phyloP scores from a whole-genome alignment of 1,140 invertebrate species.

The Lepidurus packardi region DNA sequence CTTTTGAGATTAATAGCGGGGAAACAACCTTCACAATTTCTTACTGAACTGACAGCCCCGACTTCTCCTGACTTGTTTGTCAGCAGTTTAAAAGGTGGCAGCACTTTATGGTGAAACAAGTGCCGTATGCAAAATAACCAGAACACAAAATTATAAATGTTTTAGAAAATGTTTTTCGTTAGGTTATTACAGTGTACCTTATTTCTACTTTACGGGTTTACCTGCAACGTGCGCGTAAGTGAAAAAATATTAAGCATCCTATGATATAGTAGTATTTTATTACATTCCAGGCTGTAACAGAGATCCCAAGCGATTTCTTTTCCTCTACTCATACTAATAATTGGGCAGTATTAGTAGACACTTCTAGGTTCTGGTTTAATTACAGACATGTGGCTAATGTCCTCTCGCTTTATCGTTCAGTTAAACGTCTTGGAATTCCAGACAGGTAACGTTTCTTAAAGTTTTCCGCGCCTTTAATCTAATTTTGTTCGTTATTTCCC shows the following conservation, averaged over 20 bases:
- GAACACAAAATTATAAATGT: no score
- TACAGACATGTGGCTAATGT: conserved; percentile 99
- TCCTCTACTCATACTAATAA: conserved; percentile 79
- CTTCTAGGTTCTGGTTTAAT: conserved; percentile 99
- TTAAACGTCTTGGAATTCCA: conserved; percentile 94
- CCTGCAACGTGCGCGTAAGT: no score
- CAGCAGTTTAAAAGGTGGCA: not conserved
- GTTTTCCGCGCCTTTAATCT: conserved; percentile 24
- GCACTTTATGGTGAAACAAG: not conserved
- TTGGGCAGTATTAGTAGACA: conserved; percentile 98
- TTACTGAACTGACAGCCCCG: no score
- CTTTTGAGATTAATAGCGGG: no score
- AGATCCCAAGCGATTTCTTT: not conserved
- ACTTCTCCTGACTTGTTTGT: not conserved
- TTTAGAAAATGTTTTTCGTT: no score
- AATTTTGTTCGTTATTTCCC: not conserved
- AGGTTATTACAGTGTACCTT: no score
- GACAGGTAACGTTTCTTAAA: conserved; percentile 56
- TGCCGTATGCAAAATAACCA: not conserved
- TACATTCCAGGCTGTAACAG: not conserved
- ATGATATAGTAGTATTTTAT: not conserved
- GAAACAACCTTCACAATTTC: no score
- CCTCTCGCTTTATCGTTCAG: conserved; percentile 93
- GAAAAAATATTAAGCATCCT: not conserved
- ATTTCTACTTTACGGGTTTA: no score